A percentile compares a stretch with the other conserved stretches of the same genome.
Evolutionary conservation across 2,888 invertebrate genomes (phyloP).

Genomic region (Phasia obesa): DNA sequence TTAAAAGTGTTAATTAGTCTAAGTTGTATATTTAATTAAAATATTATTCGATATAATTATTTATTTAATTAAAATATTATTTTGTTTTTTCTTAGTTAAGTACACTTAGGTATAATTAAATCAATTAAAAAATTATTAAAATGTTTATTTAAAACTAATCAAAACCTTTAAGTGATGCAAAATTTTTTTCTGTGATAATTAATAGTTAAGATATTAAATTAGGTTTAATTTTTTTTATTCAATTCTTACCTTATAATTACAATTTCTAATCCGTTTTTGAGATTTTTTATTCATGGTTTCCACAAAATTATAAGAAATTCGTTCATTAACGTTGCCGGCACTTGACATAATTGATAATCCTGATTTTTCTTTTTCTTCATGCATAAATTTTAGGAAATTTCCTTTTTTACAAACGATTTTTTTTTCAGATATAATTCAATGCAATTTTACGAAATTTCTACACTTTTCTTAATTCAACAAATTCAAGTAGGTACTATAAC

Average conservation of each 20-base stretch:
- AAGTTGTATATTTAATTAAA: too few relatives aligned
- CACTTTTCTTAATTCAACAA: neutral
- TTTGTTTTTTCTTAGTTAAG: too few relatives aligned
- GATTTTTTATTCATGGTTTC: slow-evolving; percentile 21
- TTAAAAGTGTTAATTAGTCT: too few relatives aligned
- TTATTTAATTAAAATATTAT: too few relatives aligned
- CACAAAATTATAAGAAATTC: neutral
- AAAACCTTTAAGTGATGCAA: too few relatives aligned
- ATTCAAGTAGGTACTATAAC: neutral
- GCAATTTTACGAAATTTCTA: neutral
- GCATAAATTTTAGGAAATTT: neutral
- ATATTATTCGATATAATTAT: too few relatives aligned
- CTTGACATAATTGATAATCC: slow-evolving; percentile 14
- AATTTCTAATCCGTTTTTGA: slow-evolving; percentile 58
- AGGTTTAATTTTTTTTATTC: neutral
- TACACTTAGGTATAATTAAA: too few relatives aligned
- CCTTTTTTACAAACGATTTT: neutral
- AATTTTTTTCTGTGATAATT: too few relatives aligned
- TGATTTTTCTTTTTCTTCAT: slow-evolving; percentile 30
- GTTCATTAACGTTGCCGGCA: neutral
- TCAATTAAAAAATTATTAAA: too few relatives aligned
- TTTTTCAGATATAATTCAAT: neutral
- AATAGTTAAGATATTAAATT: too few relatives aligned
- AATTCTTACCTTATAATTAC: slow-evolving; percentile 47
- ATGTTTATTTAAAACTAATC: too few relatives aligned